Evolutionary conservation across 2,797 vertebrate genomes (phyloP), one percentile per base, ranked within the genome.

Genomic region (Pygocentrus nattereri): DNA sequence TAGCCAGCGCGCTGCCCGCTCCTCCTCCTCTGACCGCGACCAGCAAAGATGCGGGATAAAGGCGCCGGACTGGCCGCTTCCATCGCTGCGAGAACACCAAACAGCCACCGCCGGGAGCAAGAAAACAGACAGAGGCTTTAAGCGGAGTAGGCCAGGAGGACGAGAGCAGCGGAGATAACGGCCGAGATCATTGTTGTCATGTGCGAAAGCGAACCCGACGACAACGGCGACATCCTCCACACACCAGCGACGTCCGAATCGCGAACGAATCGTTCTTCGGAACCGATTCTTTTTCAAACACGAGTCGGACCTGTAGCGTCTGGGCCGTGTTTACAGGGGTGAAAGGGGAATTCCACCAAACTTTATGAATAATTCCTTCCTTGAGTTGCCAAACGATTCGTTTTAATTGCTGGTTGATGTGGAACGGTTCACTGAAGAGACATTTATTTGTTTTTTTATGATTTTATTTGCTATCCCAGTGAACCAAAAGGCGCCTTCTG

Each of bases 1-100:
- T 91, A 92, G 82, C 88, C 87, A 77, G 88, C 83, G 84, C 85
- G 86, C 85, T 86, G 85, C 86, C 85, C 84, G 84, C 85, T 80
- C 79, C 81, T 89, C 65, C 86, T 87, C 74, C 85, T 79, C 82
- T 82, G 77, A 74, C 74, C 82, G 81, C 79, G 84, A 82, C 82
- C 79, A 81, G 81, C 67, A 50, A 74, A 77, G 82, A 83, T 83
- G 89, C 91, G 88, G 89, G 89, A 88, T 62, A 79, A 79, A 84
- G 58, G 81, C 64, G 81, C 74, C 49, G 70, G 62, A 81, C 50
- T 31, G 50, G 23, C 61, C 41, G 61, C 78, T 59, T 82, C 84
- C 88, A 89, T 89, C 69, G 54, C 61, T 21, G 34, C 4, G 21
- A 30, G 44, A 38, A 50, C 16, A 78, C 31, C 0, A 19, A 54